Evolutionary conservation across 2,797 vertebrate species (phyloP).

Genomic region (Xerus rutilus): DNA sequence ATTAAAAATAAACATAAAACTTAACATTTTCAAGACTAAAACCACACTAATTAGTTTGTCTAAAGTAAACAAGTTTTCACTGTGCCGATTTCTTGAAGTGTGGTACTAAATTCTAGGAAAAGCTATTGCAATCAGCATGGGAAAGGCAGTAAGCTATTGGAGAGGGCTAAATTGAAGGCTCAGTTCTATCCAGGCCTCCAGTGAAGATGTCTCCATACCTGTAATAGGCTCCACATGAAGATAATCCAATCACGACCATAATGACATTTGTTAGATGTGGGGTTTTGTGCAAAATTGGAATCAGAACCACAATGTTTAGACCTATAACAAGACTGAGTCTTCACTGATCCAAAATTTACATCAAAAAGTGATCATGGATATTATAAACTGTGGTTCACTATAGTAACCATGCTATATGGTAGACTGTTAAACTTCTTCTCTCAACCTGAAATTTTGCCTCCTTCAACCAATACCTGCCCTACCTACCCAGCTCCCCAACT

Average conservation of each 20-base stretch:
- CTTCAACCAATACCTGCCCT: not conserved
- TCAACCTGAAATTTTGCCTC: not conserved
- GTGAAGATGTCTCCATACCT: not conserved
- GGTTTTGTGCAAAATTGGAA: constrained; percentile 20
- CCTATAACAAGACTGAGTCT: not conserved
- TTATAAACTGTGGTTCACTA: not conserved
- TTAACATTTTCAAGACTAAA: constrained; percentile 33
- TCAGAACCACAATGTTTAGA: constrained; percentile 5
- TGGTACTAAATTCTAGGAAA: constrained; percentile 48
- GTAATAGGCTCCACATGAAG: not conserved
- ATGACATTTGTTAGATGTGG: not conserved
- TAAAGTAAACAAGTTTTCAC: constrained; percentile 63
- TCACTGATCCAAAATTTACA: not conserved
- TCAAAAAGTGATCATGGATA: not conserved
- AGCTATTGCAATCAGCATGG: constrained; percentile 28
- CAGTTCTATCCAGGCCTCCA: not conserved
- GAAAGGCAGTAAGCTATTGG: not conserved
- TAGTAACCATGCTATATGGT: no score
- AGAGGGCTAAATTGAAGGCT: constrained; percentile 1
- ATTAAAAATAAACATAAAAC: constrained; percentile 70
- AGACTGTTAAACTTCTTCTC: not conserved
- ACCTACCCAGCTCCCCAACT: not conserved
- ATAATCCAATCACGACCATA: constrained; percentile 13
- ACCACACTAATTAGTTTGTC: constrained; percentile 54
- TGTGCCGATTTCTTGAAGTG: constrained; percentile 28